Base-by-base conservation (phyloP, 2,113 vertebrate species). In the Malurus melanocephalus region DNA sequence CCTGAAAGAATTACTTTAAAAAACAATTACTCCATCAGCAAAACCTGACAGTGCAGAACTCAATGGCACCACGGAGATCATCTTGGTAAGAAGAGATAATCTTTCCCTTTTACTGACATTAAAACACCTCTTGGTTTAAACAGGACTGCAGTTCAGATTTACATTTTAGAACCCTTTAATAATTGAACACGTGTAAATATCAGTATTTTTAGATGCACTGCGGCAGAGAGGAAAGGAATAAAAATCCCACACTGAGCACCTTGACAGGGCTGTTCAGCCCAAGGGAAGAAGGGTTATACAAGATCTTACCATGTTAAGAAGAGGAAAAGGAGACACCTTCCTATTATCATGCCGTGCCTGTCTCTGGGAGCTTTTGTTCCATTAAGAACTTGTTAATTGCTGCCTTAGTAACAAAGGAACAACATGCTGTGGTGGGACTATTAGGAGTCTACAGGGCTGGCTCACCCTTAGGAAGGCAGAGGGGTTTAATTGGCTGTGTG, bases 311-410 rank as follows among this genome's bases (percentile, higher is more conserved):
- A 24, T 2, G 10, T 33, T 84, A 71, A 60, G 67, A 86, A 68
- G 45, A 21, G 52, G 33, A 76, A 89, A 95, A 82, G 49, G 57
- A 93, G 80, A 91, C 64, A 91, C 86, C 79, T 95, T 94, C 78
- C 85, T 90, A 88, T 96, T 80, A 94, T 72, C 87, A 74, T 80
- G 67, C 94, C 80, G 90, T 62, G 81, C 69, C 89, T 95, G 88
- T 95, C 92, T 95, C 80, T 62, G 55, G 55, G 65, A 90, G 93
- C 89, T 91, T 97, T 96, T 95, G 85, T 93, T 83, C 91, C 94
- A 90, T 95, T 94, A 94, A 94, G 96, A 96, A 95, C 88, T 88
- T 92, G 94, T 91, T 97, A 96, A 97, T 97, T 97, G 95, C 94
- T 96, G 80, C 94, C 92, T 96, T 86, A 56, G 75, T 95, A 96